Evolutionary conservation across 2,113 vertebrate genomes (phyloP).

Genomic region (Carettochelys insculpta): DNA sequence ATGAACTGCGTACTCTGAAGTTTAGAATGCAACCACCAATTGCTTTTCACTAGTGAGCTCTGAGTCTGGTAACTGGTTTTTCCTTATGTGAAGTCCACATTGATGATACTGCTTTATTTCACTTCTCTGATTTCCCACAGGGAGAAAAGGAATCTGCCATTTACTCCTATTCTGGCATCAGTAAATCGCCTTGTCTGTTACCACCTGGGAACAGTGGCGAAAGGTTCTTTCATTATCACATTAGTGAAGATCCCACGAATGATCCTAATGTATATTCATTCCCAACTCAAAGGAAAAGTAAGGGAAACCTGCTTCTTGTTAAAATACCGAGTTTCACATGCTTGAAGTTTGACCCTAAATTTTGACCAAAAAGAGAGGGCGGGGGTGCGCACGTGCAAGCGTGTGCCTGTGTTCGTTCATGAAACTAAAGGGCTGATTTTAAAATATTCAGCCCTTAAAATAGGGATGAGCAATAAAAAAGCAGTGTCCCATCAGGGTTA

Average conservation of each 20-base stretch:
- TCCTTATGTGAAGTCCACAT: not conserved
- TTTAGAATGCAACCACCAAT: not conserved
- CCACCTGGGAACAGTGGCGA: constrained; percentile 96
- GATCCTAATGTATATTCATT: constrained; percentile 96
- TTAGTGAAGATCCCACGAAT: constrained; percentile 96
- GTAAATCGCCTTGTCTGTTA: constrained; percentile 91
- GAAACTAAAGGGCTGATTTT: not conserved
- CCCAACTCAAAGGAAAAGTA: constrained; percentile 97
- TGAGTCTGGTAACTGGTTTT: not conserved
- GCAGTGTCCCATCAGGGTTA: too few species aligned
- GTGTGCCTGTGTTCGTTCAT: too few species aligned
- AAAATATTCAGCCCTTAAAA: not conserved
- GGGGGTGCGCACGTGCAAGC: not conserved
- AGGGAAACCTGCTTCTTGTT: constrained; percentile 43
- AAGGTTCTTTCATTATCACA: constrained; percentile 98
- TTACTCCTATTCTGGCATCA: constrained; percentile 94
- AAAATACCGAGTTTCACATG: not conserved
- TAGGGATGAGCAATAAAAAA: too few species aligned
- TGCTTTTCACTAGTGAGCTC: not conserved
- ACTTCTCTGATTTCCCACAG: constrained; percentile 72
- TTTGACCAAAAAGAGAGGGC: not conserved
- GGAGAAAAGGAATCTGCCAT: constrained; percentile 92
- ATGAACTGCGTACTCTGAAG: not conserved
- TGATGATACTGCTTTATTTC: not conserved
- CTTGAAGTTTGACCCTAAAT: not conserved